Evolutionary conservation across 2,113 vertebrate genomes (phyloP).

Genomic region (Scartelaos histophorus): DNA sequence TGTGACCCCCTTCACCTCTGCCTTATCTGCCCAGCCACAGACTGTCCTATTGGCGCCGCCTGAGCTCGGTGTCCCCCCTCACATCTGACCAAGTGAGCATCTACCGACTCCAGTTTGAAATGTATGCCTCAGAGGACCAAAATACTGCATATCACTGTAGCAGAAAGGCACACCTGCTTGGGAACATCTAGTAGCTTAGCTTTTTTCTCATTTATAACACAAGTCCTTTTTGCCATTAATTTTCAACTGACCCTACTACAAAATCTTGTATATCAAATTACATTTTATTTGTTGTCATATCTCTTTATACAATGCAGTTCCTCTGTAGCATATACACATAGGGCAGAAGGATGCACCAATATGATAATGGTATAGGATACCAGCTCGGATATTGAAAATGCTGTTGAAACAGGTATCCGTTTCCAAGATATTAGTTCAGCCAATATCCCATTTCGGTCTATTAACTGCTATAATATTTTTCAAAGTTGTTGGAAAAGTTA

Average conservation of each 20-base stretch:
- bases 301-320: conserved; percentile 14
- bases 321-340: conserved; percentile 20
- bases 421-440: too few relatives aligned
- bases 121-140: conserved; percentile 46
- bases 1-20: conserved; percentile 59
- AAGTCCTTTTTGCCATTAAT: conserved; percentile 26
- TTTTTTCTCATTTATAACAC: conserved; percentile 27
- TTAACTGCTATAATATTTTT: too few relatives aligned
- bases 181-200: conserved; percentile 27
- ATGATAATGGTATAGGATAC: too few relatives aligned
- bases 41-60: conserved; percentile 28
- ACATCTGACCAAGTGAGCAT: conserved; percentile 43
- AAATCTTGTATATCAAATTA: conserved; percentile 11
- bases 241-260: conserved; percentile 22
- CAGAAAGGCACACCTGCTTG: conserved; percentile 25
- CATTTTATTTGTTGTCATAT: neutral
- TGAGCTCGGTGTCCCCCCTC: conserved; percentile 26
- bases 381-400: too few relatives aligned
- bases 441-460: too few relatives aligned
- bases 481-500: too few relatives aligned
- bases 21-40: conserved; percentile 66
- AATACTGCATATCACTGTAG: conserved; percentile 31
- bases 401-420: too few relatives aligned
- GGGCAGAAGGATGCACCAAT: too few relatives aligned
- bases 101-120: conserved; percentile 41